Percentiles rank a stretch among this genome's conserved stretches.
phyloP scores from a whole-genome alignment of 2,113 vertebrate species.

The Oreochromis spilurus region DNA sequence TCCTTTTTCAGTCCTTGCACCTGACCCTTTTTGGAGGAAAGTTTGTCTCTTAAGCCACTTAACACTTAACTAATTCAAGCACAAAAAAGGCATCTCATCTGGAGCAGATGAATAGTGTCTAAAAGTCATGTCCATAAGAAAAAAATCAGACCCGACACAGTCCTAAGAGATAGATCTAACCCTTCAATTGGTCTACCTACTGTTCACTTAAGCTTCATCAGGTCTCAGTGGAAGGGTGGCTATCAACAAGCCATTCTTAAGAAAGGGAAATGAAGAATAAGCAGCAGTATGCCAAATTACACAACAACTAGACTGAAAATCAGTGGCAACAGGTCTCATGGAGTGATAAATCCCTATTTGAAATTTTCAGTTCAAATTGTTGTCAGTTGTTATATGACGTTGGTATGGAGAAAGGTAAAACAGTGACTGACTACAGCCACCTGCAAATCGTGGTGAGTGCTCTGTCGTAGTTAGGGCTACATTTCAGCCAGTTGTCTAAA shows the following conservation, averaged over 20 bases:
- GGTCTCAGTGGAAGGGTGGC: not conserved
- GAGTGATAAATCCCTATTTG: not conserved
- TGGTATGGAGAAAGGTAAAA: not conserved
- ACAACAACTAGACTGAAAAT: not conserved
- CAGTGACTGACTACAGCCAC: not conserved
- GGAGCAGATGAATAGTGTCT: not conserved
- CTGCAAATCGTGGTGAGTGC: not conserved
- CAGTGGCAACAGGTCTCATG: not conserved
- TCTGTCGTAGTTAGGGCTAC: not conserved
- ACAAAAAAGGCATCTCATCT: not conserved
- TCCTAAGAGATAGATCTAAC: not conserved
- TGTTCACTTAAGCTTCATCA: not conserved
- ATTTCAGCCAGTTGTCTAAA: not conserved
- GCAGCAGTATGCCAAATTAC: not conserved
- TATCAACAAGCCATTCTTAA: not conserved
- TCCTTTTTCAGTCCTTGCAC: not conserved
- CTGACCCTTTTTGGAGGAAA: not conserved
- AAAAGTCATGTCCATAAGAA: not conserved
- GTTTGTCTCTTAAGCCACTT: not conserved
- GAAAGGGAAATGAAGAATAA: not conserved
- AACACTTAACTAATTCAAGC: not conserved
- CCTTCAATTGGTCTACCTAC: not conserved
- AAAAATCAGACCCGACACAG: not conserved
- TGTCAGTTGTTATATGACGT: not conserved
- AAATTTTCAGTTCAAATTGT: not conserved